A percentile compares a stretch with the other conserved stretches of the same genome.
phyloP scores from a whole-genome alignment of 2,113 vertebrate genomes.

The Leuciscus idus region DNA sequence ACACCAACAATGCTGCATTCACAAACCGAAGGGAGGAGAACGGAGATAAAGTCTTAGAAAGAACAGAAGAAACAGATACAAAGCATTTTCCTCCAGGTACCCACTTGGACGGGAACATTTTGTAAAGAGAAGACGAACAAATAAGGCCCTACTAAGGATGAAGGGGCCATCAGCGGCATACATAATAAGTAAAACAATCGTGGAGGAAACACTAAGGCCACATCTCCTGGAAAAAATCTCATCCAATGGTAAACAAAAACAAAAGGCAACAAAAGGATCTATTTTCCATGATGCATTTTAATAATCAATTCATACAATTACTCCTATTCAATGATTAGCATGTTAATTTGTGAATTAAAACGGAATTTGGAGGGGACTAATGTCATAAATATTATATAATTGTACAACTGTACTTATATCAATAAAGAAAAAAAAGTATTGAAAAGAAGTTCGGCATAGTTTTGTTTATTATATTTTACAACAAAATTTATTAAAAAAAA shows the following conservation, averaged over 20 bases:
- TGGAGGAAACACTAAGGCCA: background rate
- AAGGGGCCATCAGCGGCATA: background rate
- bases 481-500: background rate
- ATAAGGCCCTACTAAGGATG: background rate
- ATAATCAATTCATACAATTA: background rate
- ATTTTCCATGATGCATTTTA: background rate
- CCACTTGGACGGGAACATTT: background rate
- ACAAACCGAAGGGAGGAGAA: background rate
- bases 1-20: conserved; percentile 23
- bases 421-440: background rate
- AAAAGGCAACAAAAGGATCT: background rate
- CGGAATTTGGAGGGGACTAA: background rate
- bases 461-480: background rate
- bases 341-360: background rate
- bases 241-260: no score
- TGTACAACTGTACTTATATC: background rate
- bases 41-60: conserved; percentile 8
- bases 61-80: conserved; percentile 10
- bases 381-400: background rate
- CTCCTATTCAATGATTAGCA: background rate
- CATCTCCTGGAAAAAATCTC: background rate
- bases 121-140: conserved; percentile 4
- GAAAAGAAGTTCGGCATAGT: background rate
- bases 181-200: background rate
- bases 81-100: conserved; percentile 17